These are phyloP conservation scores for Coilia nasus DNA, from an alignment of 2,797 vertebrate genomes.

Conservation along the genomic window DNA sequence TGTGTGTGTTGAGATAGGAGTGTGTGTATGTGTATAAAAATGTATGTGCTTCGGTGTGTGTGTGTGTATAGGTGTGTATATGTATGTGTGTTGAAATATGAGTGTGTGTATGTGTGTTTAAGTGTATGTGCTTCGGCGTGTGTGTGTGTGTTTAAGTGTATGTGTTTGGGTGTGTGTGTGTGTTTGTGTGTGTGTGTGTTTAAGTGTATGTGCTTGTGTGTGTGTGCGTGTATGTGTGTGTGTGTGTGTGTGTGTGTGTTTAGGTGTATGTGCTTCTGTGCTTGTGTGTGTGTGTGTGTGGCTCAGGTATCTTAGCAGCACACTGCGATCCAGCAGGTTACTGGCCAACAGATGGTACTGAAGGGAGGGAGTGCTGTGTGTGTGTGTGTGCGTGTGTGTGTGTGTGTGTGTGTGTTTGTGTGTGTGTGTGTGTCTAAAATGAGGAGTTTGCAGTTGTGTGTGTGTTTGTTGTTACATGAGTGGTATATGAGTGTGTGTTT, in stretches of 20 bases:
- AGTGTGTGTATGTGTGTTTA: conserved; percentile 32
- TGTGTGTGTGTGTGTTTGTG: conserved; percentile 33
- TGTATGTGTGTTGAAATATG: conserved; percentile 46
- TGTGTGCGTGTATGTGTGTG: neutral
- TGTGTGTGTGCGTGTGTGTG: conserved; percentile 48
- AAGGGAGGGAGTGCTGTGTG: conserved; percentile 59
- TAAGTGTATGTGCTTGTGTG: neutral
- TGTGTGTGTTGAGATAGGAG: neutral
- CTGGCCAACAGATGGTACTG: conserved; percentile 77
- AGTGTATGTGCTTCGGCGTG: neutral
- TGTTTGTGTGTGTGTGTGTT: neutral
- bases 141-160: neutral
- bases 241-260: neutral
- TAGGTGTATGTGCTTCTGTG: neutral
- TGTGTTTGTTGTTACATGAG: neutral
- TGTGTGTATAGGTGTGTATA: conserved; percentile 35
- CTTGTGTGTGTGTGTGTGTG: neutral
- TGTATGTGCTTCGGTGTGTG: neutral
- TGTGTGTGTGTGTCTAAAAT: neutral
- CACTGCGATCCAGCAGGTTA: conserved; percentile 75
- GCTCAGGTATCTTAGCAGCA: conserved; percentile 70
- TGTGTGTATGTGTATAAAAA: neutral
- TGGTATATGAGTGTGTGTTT: neutral
- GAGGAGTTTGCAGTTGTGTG: neutral
- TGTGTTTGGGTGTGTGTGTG: neutral